Evolutionary conservation across 2,797 vertebrate genomes (phyloP).

Genomic region (Acanthis flammea): DNA sequence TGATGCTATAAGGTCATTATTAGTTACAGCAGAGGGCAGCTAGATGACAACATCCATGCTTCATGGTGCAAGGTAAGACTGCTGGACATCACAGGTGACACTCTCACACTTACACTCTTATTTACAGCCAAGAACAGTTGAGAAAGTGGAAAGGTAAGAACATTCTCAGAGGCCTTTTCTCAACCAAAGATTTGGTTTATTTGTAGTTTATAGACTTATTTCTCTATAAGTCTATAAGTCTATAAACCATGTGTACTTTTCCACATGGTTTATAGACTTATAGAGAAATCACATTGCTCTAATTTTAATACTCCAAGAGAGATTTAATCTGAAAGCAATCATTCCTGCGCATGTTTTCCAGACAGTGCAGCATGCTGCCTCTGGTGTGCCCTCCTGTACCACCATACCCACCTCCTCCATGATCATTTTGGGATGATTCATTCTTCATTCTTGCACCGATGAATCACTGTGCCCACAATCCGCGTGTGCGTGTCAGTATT

Average conservation of each 20-base stretch:
- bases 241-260: neutral
- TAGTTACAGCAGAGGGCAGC: neutral
- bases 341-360: neutral
- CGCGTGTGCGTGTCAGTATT: neutral
- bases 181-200: neutral
- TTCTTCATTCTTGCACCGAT: neutral
- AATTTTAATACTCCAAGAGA: neutral
- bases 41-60: neutral
- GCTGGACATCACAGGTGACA: neutral
- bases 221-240: too few species aligned
- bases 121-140: neutral
- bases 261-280: neutral
- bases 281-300: neutral
- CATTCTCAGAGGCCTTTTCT: neutral
- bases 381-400: neutral
- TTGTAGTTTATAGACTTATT: neutral
- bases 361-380: neutral
- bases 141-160: neutral
- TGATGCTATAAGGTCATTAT: neutral
- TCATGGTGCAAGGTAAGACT: neutral
- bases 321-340: neutral
- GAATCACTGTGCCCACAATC: constrained; percentile 54
- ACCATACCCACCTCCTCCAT: constrained; percentile 11
- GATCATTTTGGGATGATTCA: constrained; percentile 48
- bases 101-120: neutral